phyloP scores from a whole-genome alignment of 2,888 invertebrate species.

The Cistogaster globosa region DNA sequence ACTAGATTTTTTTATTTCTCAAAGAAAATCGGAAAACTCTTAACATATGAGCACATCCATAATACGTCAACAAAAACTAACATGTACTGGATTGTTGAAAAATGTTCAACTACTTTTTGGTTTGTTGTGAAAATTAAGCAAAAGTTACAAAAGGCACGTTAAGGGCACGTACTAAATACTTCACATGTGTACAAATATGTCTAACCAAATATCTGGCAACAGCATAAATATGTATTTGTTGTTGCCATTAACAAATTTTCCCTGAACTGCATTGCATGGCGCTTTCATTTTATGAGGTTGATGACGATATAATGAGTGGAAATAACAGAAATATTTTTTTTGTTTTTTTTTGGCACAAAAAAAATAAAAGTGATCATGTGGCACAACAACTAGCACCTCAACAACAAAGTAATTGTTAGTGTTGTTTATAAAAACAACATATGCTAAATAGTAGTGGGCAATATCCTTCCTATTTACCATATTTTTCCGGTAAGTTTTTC shows the following conservation, averaged over 20 bases:
- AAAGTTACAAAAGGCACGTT: slow-evolving; percentile 64
- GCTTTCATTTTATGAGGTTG: slow-evolving; percentile 46
- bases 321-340: slow-evolving; percentile 49
- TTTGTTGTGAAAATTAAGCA: slow-evolving; percentile 36
- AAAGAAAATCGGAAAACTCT: slow-evolving; percentile 56
- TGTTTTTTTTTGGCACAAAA: neutral
- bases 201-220: slow-evolving; percentile 6
- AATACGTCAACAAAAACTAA: neutral
- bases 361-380: slow-evolving; percentile 75
- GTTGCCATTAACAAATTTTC: slow-evolving; percentile 40
- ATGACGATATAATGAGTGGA: slow-evolving; percentile 41
- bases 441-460: slow-evolving; percentile 70
- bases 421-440: slow-evolving; percentile 61
- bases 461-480: slow-evolving; percentile 72
- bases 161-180: slow-evolving; percentile 57
- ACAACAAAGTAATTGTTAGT: slow-evolving; percentile 26
- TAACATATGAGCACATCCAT: slow-evolving; percentile 33
- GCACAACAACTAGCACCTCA: slow-evolving; percentile 78
- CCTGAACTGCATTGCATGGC: slow-evolving; percentile 62
- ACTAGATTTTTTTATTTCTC: slow-evolving; percentile 57
- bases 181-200: slow-evolving; percentile 45
- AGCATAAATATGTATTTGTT: neutral
- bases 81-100: slow-evolving; percentile 17
- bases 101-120: slow-evolving; percentile 39
- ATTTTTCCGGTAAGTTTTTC: slow-evolving; percentile 47